A percentile compares a stretch with the other conserved stretches of the same genome.
These are phyloP conservation scores for Saiga tatarica DNA, from an alignment of 2,113 vertebrate genomes.

Conservation along the genomic window DNA sequence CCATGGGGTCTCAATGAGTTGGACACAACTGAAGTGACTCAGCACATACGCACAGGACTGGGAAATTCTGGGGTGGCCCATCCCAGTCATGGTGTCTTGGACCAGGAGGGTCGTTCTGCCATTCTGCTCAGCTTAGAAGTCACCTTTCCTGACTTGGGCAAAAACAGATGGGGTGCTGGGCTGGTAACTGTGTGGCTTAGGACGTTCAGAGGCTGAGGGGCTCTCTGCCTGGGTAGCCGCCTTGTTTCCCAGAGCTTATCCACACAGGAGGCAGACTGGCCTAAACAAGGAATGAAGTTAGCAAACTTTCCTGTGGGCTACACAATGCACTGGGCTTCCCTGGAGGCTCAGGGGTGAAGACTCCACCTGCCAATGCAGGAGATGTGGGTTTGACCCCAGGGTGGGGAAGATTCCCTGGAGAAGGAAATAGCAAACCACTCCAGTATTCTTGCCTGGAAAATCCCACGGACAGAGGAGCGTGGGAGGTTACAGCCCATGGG, in stretches of 20 bases:
- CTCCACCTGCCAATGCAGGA: not conserved
- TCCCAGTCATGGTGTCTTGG: not conserved
- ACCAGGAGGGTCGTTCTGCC: not conserved
- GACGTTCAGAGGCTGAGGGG: rapidly evolving
- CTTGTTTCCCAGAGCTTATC: not conserved
- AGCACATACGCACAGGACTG: not conserved
- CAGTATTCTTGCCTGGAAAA: not conserved
- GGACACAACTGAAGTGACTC: not conserved
- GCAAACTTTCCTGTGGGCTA: not conserved
- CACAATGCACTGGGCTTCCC: not conserved
- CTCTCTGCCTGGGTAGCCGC: not conserved
- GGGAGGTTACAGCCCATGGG: not conserved
- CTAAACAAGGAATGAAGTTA: not conserved
- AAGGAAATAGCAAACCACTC: not conserved
- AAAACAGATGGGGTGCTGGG: not conserved
- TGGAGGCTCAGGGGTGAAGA: not conserved
- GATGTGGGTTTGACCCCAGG: not conserved
- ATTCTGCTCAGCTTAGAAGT: not conserved
- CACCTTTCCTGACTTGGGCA: not conserved
- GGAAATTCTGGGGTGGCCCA: not conserved
- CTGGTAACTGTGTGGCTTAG: not conserved
- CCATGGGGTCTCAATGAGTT: not conserved
- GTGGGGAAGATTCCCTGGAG: not conserved
- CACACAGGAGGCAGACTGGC: not conserved
- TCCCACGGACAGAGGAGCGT: not conserved